phyloP scores from a whole-genome alignment of 1,140 invertebrate species.

The Drosophila orena region DNA sequence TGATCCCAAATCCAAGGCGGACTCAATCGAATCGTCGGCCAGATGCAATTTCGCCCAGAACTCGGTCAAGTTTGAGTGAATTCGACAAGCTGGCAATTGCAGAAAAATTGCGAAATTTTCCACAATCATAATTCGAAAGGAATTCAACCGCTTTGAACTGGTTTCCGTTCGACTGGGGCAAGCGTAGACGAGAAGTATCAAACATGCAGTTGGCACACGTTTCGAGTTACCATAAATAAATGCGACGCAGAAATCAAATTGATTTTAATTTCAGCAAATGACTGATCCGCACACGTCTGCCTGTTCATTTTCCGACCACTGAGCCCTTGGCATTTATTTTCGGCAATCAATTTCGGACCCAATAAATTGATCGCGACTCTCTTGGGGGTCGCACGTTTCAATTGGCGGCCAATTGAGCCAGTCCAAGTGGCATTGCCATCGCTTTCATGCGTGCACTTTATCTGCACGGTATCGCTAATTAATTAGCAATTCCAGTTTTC shows the following conservation, averaged over 20 bases:
- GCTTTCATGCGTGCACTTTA: constrained; percentile 26
- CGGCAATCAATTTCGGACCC: constrained; percentile 61
- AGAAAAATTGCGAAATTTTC: constrained; percentile 55
- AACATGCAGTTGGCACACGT: constrained; percentile 60
- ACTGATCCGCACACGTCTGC: constrained; percentile 23
- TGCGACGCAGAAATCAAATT: constrained; percentile 72
- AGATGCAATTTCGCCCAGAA: constrained; percentile 23
- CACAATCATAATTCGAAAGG: constrained; percentile 41
- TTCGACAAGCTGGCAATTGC: constrained; percentile 22
- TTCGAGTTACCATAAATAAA: constrained; percentile 68
- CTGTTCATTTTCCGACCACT: background rate
- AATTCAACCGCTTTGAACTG: constrained; percentile 56
- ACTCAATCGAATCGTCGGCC: constrained; percentile 53
- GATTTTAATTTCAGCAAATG: constrained; percentile 70
- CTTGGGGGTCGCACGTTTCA: constrained; percentile 57
- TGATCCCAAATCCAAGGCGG: constrained; percentile 38
- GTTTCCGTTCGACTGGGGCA: constrained; percentile 23
- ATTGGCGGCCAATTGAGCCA: constrained; percentile 63
- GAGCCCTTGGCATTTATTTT: constrained; percentile 59
- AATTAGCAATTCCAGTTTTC: constrained; percentile 54
- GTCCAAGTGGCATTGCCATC: background rate
- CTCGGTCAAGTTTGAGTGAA: constrained; percentile 65
- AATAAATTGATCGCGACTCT: constrained; percentile 23
- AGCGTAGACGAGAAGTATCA: constrained; percentile 32
- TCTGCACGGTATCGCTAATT: constrained; percentile 63